A percentile compares a stretch with the other conserved stretches of the same genome.
Evolutionary conservation across 2,797 vertebrate species (phyloP).

Genomic region (Borostomias antarcticus): DNA sequence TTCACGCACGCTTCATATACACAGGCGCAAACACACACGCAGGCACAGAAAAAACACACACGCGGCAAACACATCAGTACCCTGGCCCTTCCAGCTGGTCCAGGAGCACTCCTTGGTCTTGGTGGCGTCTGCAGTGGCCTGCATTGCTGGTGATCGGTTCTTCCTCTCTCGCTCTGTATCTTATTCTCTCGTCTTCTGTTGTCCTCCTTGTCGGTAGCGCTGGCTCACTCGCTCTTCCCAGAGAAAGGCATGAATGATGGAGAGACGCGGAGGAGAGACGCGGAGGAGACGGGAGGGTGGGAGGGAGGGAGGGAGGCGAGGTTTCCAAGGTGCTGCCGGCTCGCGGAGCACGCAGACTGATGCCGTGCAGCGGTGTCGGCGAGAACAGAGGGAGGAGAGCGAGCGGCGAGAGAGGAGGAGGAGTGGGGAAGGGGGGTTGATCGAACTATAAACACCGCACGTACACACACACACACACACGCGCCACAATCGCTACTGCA

Average conservation of each 20-base stretch:
- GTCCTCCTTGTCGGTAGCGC: conserved; percentile 54
- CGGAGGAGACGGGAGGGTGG: conserved; percentile 45
- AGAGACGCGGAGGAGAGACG: conserved; percentile 44
- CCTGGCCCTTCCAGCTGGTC: conserved; percentile 98
- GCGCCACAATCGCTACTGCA: conserved; percentile 86
- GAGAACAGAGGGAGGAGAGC: conserved; percentile 45
- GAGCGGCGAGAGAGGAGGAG: conserved; percentile 34
- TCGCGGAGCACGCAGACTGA: conserved; percentile 80
- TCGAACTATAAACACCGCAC: conserved; percentile 75
- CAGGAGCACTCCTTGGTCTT: conserved; percentile 92
- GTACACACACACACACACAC: too few relatives aligned
- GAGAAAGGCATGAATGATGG: conserved; percentile 79
- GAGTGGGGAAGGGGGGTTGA: conserved; percentile 51
- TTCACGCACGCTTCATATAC: too few relatives aligned
- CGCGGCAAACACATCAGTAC: conserved; percentile 80
- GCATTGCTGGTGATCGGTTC: conserved; percentile 83
- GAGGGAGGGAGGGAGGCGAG: conserved; percentile 58
- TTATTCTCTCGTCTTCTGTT: conserved; percentile 64
- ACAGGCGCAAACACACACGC: conserved; percentile 32
- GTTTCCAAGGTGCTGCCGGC: conserved; percentile 75
- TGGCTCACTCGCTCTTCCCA: conserved; percentile 80
- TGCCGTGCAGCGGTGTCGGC: conserved; percentile 73
- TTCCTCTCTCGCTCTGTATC: conserved; percentile 10
- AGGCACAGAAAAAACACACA: conserved; percentile 17
- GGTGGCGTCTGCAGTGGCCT: conserved; percentile 89